A percentile compares a stretch with the other conserved stretches of the same genome.
Conservation (phyloP, 2,888 invertebrate genomes). For the Cyclophora albipunctata region DNA sequence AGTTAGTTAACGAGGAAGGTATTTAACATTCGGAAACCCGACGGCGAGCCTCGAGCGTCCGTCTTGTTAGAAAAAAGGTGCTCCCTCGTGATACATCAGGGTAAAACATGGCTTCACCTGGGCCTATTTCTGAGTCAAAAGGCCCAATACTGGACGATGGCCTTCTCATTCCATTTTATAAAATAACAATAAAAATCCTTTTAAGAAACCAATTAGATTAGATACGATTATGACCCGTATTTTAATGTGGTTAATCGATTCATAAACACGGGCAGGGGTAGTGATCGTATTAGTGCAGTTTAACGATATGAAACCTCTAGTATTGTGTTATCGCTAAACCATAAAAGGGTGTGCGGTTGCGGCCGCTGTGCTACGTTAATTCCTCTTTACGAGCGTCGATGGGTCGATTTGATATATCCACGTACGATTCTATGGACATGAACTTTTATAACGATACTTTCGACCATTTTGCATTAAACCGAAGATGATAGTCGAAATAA, state of each 20-base stretch:
- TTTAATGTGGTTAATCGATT: too few relatives aligned
- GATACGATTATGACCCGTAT: too few relatives aligned
- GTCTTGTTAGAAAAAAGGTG: constrained; percentile 47
- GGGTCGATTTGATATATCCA: constrained; percentile 24
- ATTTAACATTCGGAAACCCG: constrained; percentile 48
- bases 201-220: too few relatives aligned
- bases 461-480: constrained; percentile 1
- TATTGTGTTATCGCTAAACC: constrained; percentile 29
- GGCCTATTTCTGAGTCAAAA: constrained; percentile 7
- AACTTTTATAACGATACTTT: constrained; percentile 10
- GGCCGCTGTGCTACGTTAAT: constrained; percentile 33
- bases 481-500: constrained; percentile 5
- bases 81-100: constrained; percentile 40
- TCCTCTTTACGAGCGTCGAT: constrained; percentile 43
- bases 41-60: constrained; percentile 28
- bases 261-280: too few relatives aligned
- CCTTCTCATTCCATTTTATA: not conserved
- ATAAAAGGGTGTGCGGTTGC: constrained; percentile 30
- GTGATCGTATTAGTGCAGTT: constrained; percentile 5
- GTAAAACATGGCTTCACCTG: constrained; percentile 35
- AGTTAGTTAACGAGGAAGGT: constrained; percentile 39
- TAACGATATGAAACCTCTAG: constrained; percentile 20
- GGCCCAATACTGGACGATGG: constrained; percentile 6
- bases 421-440: constrained; percentile 15
- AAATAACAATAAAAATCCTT: too few relatives aligned